Conservation (phyloP, 2,113 vertebrate genomes). For the Jacana jacana region DNA sequence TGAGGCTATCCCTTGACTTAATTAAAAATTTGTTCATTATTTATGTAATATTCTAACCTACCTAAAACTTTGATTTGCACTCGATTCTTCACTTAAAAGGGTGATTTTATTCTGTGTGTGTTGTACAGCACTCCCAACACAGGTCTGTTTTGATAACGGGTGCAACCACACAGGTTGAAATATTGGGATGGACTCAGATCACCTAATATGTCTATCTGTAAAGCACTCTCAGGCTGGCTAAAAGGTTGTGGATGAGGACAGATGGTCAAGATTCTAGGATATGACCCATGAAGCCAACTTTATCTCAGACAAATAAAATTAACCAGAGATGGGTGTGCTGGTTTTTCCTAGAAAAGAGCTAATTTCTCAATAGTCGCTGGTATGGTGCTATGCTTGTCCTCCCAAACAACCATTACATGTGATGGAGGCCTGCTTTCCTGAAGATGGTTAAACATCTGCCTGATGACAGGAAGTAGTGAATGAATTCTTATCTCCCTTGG, state of each 20-base stretch:
- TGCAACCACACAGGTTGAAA: neutral
- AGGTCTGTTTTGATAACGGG: neutral
- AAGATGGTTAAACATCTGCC: neutral
- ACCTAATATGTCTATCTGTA: neutral
- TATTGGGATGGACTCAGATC: neutral
- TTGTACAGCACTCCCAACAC: neutral
- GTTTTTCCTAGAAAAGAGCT: neutral
- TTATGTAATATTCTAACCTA: neutral
- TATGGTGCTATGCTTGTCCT: neutral
- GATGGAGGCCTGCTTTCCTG: rapidly evolving
- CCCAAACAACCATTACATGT: rapidly evolving
- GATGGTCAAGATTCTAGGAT: neutral
- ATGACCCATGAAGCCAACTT: neutral
- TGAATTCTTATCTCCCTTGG: neutral
- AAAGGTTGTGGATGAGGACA: neutral
- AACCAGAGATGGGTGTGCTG: neutral
- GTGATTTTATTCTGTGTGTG: neutral
- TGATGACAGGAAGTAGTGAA: neutral
- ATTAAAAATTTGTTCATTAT: neutral
- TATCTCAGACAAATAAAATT: neutral
- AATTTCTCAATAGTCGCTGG: neutral
- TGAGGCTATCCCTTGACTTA: neutral
- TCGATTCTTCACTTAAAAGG: neutral
- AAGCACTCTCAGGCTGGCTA: neutral
- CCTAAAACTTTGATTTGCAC: neutral